Conservation (phyloP, 2,888 invertebrate species). For the Melanostoma scalare region DNA sequence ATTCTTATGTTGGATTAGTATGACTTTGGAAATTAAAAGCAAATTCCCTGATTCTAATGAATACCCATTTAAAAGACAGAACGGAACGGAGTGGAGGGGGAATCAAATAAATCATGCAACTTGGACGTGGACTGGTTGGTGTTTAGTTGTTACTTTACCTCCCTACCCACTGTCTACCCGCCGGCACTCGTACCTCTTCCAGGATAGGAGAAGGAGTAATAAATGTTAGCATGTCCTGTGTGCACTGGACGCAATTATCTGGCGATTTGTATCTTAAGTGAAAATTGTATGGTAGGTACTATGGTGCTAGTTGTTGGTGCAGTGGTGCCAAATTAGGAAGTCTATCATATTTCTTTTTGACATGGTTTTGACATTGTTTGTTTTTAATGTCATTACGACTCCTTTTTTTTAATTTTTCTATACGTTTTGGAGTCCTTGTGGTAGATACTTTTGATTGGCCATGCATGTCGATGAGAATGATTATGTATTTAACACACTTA, state of each 20-base stretch:
- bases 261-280: conserved; percentile 70
- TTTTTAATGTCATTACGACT: conserved; percentile 11
- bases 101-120: conserved; percentile 22
- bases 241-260: conserved; percentile 56
- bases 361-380: conserved; percentile 43
- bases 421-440: conserved; percentile 15
- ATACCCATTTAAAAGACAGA: conserved; percentile 57
- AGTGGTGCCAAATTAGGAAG: conserved; percentile 62
- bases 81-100: background rate
- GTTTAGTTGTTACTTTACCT: background rate
- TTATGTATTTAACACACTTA: conserved; percentile 72
- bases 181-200: too few relatives aligned
- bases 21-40: conserved; percentile 34
- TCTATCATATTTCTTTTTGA: conserved; percentile 56
- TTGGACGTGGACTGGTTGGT: conserved; percentile 15
- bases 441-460: conserved; percentile 63
- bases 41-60: conserved; percentile 37
- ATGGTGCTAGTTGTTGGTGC: background rate
- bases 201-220: background rate
- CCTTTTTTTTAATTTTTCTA: conserved; percentile 16
- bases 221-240: conserved; percentile 63
- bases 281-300: conserved; percentile 61
- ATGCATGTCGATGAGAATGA: conserved; percentile 71
- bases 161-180: background rate
- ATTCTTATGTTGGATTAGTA: conserved; percentile 3